phyloP scores from a whole-genome alignment of 2,113 vertebrate genomes.

The Casuarius casuarius region DNA sequence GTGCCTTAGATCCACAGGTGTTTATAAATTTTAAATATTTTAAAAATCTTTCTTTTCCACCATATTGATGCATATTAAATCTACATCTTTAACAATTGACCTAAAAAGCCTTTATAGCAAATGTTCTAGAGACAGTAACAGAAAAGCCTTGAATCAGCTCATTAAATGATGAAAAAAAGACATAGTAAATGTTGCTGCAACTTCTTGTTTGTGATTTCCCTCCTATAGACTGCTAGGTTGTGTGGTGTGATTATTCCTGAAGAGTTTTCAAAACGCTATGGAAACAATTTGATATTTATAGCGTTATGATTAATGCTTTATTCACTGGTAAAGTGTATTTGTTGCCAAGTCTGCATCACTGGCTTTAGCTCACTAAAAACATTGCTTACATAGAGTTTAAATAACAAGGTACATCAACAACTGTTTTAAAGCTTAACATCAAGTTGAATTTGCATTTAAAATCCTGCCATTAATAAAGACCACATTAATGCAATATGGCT shows the following conservation, averaged over 20 bases:
- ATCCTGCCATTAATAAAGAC: not conserved
- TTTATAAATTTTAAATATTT: not conserved
- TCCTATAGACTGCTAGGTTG: not conserved
- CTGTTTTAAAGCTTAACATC: not conserved
- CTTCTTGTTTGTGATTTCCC: not conserved
- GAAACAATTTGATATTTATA: constrained; percentile 34
- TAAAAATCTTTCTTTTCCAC: not conserved
- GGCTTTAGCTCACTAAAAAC: constrained; percentile 3
- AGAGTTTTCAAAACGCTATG: constrained; percentile 3
- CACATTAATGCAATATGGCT: not conserved
- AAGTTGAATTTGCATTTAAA: not conserved
- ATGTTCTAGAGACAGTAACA: not conserved
- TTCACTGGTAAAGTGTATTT: not conserved
- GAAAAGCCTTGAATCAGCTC: not conserved
- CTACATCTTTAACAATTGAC: not conserved
- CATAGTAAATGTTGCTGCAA: not conserved
- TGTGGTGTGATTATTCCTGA: not conserved
- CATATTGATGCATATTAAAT: not conserved
- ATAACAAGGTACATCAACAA: not conserved
- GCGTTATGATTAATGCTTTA: constrained; percentile 4
- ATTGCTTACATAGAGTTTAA: not conserved
- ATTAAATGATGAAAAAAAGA: not conserved
- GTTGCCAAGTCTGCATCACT: not conserved
- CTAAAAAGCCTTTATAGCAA: not conserved
- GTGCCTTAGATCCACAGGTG: not conserved